Evolutionary conservation across 2,888 invertebrate genomes (phyloP).

Genomic region (Hoplodrina blanda): DNA sequence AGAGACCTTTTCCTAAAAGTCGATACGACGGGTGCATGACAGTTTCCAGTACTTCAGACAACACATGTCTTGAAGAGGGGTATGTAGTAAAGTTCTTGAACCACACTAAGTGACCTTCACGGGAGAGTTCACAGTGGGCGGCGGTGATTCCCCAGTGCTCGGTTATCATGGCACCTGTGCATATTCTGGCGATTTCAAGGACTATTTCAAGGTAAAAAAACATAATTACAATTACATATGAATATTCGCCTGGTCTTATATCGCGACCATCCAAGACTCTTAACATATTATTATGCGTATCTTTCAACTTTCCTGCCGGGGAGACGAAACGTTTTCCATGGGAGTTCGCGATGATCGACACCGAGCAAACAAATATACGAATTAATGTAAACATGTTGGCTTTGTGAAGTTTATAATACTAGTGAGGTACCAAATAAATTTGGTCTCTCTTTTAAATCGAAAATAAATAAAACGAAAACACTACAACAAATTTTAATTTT

Average conservation of each 20-base stretch:
- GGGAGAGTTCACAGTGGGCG: slow-evolving; percentile 3
- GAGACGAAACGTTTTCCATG: not conserved
- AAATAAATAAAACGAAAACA: too few species aligned
- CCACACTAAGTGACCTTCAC: not conserved
- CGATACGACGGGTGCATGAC: slow-evolving; percentile 17
- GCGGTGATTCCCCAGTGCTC: slow-evolving; percentile 17
- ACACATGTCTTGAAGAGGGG: not conserved
- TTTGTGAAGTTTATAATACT: too few species aligned
- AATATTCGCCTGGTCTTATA: slow-evolving; percentile 1
- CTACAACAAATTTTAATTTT: too few species aligned
- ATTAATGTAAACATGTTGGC: not conserved
- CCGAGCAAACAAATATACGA: not conserved
- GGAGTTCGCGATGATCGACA: slow-evolving; percentile 1
- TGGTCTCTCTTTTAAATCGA: too few species aligned
- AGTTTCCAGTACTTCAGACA: not conserved
- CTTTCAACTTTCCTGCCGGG: not conserved
- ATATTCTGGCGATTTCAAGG: not conserved
- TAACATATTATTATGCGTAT: too few species aligned
- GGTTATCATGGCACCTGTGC: slow-evolving; percentile 9
- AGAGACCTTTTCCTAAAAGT: not conserved
- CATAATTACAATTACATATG: slow-evolving; percentile 9
- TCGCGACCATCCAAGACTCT: not conserved
- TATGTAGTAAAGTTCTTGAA: slow-evolving; percentile 12
- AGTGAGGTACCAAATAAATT: too few species aligned
- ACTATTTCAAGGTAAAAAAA: not conserved